Evolutionary conservation across 2,888 invertebrate genomes (phyloP), one percentile per base, ranked within the genome.

Genomic region (Spilarctia lutea): DNA sequence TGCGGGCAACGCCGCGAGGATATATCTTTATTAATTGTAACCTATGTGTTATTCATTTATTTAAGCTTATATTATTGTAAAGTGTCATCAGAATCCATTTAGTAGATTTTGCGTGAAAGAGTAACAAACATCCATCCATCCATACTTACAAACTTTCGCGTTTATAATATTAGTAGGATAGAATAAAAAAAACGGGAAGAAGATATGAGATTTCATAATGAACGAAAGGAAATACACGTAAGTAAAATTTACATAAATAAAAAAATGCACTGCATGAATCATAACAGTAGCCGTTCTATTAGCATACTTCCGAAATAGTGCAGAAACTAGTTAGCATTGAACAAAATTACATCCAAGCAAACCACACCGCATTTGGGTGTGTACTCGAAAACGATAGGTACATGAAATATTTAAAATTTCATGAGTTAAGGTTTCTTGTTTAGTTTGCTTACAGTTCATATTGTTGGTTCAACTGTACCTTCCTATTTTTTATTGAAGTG

Each of bases 221-320:
- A 2, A 10, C 3, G 3, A 3, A 56, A 56, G 7, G 56, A n/a
- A 56, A n/a, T 27, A 56, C n/a, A 13, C n/a, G 0, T 13, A 56
- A 24, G 45, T 13, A 3, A 24, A n/a, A 4, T 56, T 56, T 56
- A 56, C 24, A 68, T n/a, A 52, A 52, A 35, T 79, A 60, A 39
- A 52, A 65, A 66, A 73, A 72, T 74, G 60, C 16, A 45, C n/a
- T 66, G 16, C 72, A 76, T 78, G 78, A 82, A 45, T 82, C 73
- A 81, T 66, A 42, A 75, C 74, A 80, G 81, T 75, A 65, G 72
- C 68, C 70, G 79, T 79, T 77, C 69, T 71, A 85, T 78, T 80
- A 80, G 71, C 79, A 80, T 79, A 81, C 68, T 80, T 74, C 79
- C n/a, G 81, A 83, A 83, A 86, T 86, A 87, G 81, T 76, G 72